Evolutionary conservation across 2,113 vertebrate genomes (phyloP), one percentile per base, ranked within the genome.

Genomic region (Lynx canadensis): DNA sequence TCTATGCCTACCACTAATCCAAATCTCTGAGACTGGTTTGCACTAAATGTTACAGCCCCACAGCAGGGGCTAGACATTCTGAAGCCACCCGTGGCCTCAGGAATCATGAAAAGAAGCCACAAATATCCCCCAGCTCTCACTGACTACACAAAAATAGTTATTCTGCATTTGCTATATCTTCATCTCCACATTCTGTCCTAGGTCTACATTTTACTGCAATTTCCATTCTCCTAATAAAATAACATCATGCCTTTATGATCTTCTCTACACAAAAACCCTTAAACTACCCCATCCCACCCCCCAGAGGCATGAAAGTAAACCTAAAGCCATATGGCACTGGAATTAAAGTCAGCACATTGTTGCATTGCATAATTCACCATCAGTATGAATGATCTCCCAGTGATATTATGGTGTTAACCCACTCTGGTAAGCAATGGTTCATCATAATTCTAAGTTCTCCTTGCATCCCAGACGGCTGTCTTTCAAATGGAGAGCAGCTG

Each of bases 301-400:
- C 68, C 29, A 89, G 94, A 94, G 52, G 31, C 96, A 96, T 80
- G 68, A 97, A 98, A 98, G 82, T 19, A 95, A 98, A 96, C 29
- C 60, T 79, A 94, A 89, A 97, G 87, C 97, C 97, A 97, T 93
- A 97, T 96, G 95, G 79, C 86, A 82, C 16, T 68, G 3, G 92
- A 94, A 92, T 50, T 90, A 98, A 98, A 96, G 76, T 91, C 91
- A 93, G 71, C 38, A 15, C 93, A 93, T 87, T 94, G 89, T 29
- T 93, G 65, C 18, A 3, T 94, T 91, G 63, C 74, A 36, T 71
- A 96, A 97, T 82, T 89, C 66, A n/a, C 69, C n/a, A 57, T 80
- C 60, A 79, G 55, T 19, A 84, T 68, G 95, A 94, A 97, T 90
- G 79, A 74, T 97, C 89, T 65, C 93, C 93, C 74, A 31, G 93